Base-by-base conservation (phyloP, 2,797 vertebrate genomes). In the Hephaestus fuliginosus region DNA sequence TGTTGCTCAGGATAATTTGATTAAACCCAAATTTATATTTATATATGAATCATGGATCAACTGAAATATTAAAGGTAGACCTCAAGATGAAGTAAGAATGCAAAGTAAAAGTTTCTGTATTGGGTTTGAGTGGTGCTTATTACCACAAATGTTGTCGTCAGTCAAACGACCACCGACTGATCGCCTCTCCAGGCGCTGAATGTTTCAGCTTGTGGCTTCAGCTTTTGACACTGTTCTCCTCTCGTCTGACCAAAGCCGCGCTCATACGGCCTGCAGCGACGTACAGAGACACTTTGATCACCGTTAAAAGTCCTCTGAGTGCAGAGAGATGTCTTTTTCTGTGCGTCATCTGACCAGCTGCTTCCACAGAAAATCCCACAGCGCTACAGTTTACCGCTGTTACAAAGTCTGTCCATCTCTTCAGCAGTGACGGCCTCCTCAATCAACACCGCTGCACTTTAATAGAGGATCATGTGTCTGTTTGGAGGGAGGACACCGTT, bases 401-500 rank as follows among this genome's bases (percentile, higher is more conserved):
- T 20, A 60, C 20, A 15, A 68, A 58, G 61, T 53, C 76, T 15
- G 80, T 76, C 73, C 60, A 14, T 80, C 84, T 69, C 44, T 43
- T 20, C 18, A 12, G 48, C 68, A 15, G 3, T 33, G 22, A 25
- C 69, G 1, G 8, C 39, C 67, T 68, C 71, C 43, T 70, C 55
- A 25, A 53, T 66, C 67, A 39, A 11, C 68, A 68, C 66, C 28
- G 46, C 3, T 48, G 67, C 57, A 8, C 52, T 55, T 20, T 28
- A 11, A 22, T 11, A 33, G 12, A 14, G 7, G 0, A 20, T 39
- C 41, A 0, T 0, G 55, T 5, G 41, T 63, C 39, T 41, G 0
- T 56, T 58, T 52, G 56, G 7, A 70, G 14, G 44, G 10, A 11
- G 28, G 13, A 56, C 46, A 2, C 0, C 63, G 28, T 48, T 71